Base-by-base conservation (phyloP, 1,140 invertebrate genomes). In the Euwallacea similis region DNA sequence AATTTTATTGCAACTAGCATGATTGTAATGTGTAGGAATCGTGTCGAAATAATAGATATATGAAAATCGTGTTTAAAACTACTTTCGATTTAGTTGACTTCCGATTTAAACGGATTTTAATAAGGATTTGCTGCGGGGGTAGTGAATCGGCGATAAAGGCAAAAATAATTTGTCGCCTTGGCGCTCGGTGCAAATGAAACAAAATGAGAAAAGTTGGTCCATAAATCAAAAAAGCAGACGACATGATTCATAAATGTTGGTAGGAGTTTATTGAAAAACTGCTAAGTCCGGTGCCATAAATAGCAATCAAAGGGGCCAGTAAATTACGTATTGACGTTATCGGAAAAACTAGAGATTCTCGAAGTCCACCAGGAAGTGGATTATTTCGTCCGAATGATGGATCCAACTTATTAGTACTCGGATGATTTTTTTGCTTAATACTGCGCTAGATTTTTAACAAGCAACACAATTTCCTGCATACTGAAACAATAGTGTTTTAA, bases 281-380 rank as follows among this genome's bases (percentile, higher is more conserved):
- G 70, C 72, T 73, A 65, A 75, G 71, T 70, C 75, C 71, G 58
- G 71, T 71, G 72, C 71, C 73, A 77, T 77, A 76, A 74, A 74
- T 77, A 77, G 75, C 73, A 76, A 78, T 78, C 77, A 77, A 77
- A 75, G 66, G 67, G 64, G 73, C 66, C 75, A 76, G 74, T 78
- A 76, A 76, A 78, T 78, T 77, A 78, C 76, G 70, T 15, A 76
- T 74, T 75, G 76, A 76, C 75, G 72, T 75, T 75, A 77, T 76
- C 69, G 73, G 73, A 76, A 78, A 78, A 78, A 65, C 69, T 78
- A 74, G 69, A 74, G 72, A 77, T 76, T 76, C 74, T 74, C 58
- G 69, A 76, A 75, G 75, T 75, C 73, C 69, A 69, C 66, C 68
- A 73, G 16, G 74, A 76, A 78, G 77, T 77, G 77, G 77, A 78